A percentile compares a stretch with the other conserved stretches of the same genome.
phyloP scores from a whole-genome alignment of 2,888 invertebrate species.

The Macrosoma leucophasiata region DNA sequence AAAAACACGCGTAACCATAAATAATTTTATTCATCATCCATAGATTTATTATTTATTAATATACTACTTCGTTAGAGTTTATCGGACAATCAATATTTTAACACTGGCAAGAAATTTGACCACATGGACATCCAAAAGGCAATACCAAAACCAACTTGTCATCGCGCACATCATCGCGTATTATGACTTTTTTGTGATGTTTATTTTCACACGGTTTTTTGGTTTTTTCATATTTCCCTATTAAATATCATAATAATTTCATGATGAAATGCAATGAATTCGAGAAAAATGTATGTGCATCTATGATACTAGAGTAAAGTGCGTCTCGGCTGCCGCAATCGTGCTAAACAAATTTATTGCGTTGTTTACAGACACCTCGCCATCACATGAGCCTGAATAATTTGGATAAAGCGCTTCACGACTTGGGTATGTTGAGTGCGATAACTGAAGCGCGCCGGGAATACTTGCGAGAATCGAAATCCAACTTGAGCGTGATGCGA shows the following conservation, averaged over 20 bases:
- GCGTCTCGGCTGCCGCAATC: constrained; percentile 1
- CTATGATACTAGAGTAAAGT: constrained; percentile 12
- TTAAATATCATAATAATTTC: constrained; percentile 38
- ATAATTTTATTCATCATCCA: too few relatives aligned
- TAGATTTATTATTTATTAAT: too few relatives aligned
- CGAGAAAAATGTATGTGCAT: constrained; percentile 47
- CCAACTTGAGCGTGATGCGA: constrained; percentile 67
- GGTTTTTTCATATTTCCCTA: constrained; percentile 45
- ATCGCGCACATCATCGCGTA: constrained; percentile 32
- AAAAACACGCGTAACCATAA: too few relatives aligned
- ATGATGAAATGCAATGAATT: constrained; percentile 65
- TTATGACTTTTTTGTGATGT: constrained; percentile 72
- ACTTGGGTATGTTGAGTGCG: constrained; percentile 77
- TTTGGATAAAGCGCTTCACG: constrained; percentile 76
- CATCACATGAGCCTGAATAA: constrained; percentile 68
- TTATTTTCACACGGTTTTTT: constrained; percentile 63
- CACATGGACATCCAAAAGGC: too few relatives aligned
- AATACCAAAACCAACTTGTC: too few relatives aligned
- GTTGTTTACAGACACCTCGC: constrained; percentile 61
- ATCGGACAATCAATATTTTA: too few relatives aligned
- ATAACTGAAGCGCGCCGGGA: constrained; percentile 75
- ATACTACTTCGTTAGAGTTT: too few relatives aligned
- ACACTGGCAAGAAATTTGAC: too few relatives aligned
- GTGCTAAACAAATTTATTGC: constrained; percentile 27
- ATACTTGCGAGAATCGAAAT: constrained; percentile 70